Conservation (phyloP, 2,888 invertebrate species). For the Aphodius sticticus region DNA sequence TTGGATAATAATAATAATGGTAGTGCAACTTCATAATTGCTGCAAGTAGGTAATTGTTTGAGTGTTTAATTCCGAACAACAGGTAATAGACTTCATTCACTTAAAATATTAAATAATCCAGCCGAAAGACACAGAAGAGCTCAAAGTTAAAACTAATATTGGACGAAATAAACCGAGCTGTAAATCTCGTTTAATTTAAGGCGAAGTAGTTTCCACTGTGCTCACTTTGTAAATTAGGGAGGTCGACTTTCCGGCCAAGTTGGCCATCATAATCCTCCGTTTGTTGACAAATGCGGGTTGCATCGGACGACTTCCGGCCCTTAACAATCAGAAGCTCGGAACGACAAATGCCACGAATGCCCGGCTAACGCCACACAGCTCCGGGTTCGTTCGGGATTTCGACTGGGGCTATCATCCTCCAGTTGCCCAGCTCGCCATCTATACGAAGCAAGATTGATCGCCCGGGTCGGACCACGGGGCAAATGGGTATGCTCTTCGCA, state of each 20-base stretch:
- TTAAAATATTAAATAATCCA: no score
- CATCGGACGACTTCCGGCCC: conserved; percentile 13
- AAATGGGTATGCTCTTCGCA: conserved; percentile 15
- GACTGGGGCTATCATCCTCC: background rate
- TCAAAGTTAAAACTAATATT: no score
- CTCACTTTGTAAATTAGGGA: background rate
- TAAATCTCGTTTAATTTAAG: background rate
- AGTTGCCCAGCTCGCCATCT: background rate
- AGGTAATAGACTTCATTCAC: no score
- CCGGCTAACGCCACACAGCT: background rate
- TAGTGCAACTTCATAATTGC: no score
- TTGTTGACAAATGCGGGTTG: conserved; percentile 17
- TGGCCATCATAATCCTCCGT: background rate
- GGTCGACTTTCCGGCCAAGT: background rate
- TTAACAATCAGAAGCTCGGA: conserved; percentile 18
- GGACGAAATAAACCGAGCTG: no score
- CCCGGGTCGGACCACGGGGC: background rate
- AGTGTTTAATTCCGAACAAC: no score
- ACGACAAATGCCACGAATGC: conserved; percentile 13
- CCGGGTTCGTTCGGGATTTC: background rate
- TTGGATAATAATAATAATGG: no score
- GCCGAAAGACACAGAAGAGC: no score
- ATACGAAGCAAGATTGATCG: conserved; percentile 17
- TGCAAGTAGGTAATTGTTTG: no score
- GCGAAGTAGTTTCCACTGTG: background rate